These are phyloP conservation scores for Gibbula magus DNA, from an alignment of 2,888 invertebrate species.

Conservation along the genomic window DNA sequence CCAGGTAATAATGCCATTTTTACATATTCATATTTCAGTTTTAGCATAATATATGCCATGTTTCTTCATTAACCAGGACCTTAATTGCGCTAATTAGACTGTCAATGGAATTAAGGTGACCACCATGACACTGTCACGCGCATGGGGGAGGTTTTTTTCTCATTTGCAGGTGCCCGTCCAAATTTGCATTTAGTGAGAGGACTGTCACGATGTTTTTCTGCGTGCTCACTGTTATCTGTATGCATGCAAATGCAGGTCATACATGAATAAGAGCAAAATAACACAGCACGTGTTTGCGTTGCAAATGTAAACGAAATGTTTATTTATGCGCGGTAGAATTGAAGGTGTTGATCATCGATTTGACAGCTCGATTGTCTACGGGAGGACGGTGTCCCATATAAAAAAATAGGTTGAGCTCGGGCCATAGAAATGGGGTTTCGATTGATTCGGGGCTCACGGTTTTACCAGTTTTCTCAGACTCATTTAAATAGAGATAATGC, in stretches of 20 bases:
- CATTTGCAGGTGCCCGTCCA: conserved; percentile 17
- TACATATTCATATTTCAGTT: conserved; percentile 65
- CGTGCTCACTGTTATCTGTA: conserved; percentile 13
- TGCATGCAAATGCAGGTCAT: conserved; percentile 29
- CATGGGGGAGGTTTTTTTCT: neutral
- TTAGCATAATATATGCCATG: conserved; percentile 43
- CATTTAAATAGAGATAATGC: no score
- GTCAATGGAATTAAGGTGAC: conserved; percentile 12
- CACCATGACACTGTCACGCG: neutral
- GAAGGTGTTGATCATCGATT: neutral
- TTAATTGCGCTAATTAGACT: conserved; percentile 26
- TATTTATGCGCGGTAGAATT: no score
- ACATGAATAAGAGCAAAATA: conserved; percentile 20
- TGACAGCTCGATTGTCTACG: conserved; percentile 10
- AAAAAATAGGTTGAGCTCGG: neutral
- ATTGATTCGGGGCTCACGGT: neutral
- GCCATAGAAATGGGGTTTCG: neutral
- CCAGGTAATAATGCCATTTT: conserved; percentile 58
- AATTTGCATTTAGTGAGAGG: conserved; percentile 11
- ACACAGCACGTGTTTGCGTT: conserved; percentile 15
- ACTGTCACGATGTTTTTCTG: conserved; percentile 1
- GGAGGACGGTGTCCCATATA: neutral
- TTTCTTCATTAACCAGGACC: conserved; percentile 16
- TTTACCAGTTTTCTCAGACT: neutral
- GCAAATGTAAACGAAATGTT: neutral